A percentile compares a stretch with the other conserved stretches of the same genome.
Conservation (phyloP, 2,797 vertebrate genomes). For the Geotrypetes seraphini region DNA sequence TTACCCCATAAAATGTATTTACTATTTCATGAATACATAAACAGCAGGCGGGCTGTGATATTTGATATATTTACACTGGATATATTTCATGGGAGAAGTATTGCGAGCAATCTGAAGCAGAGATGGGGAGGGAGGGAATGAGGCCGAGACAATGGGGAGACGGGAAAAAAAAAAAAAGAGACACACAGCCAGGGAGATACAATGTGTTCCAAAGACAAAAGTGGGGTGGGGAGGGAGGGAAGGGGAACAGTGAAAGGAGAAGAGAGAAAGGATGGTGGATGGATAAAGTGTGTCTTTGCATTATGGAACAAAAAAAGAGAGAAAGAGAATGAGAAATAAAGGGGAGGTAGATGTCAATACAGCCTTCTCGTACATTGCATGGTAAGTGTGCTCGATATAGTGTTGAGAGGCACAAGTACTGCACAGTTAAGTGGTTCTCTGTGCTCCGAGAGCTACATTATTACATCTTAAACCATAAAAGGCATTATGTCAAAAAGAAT, state of each 20-base stretch:
- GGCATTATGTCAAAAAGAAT: too few relatives aligned
- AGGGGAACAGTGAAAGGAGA: neutral
- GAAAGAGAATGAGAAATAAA: too few relatives aligned
- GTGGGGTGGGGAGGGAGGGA: too few relatives aligned
- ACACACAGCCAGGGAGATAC: too few relatives aligned
- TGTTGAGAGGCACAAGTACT: too few relatives aligned
- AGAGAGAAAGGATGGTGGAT: neutral
- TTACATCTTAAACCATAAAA: too few relatives aligned
- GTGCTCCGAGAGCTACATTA: too few relatives aligned
- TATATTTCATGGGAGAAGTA: constrained; percentile 68
- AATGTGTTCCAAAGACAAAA: too few relatives aligned
- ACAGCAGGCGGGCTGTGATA: constrained; percentile 66
- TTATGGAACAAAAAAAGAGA: neutral
- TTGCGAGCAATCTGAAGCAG: constrained; percentile 58
- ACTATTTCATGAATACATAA: constrained; percentile 75
- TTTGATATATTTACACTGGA: constrained; percentile 74
- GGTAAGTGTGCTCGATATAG: too few relatives aligned
- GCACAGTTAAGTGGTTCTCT: too few relatives aligned
- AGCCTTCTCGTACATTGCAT: too few relatives aligned
- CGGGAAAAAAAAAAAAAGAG: constrained; percentile 65
- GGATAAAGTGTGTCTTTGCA: neutral
- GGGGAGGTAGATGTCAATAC: too few relatives aligned
- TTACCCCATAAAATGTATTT: constrained; percentile 76
- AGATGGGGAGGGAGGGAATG: constrained; percentile 35
- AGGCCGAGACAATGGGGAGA: constrained; percentile 11